Base-by-base conservation (phyloP, 2,797 vertebrate species). In the Neostethus bicornis region DNA sequence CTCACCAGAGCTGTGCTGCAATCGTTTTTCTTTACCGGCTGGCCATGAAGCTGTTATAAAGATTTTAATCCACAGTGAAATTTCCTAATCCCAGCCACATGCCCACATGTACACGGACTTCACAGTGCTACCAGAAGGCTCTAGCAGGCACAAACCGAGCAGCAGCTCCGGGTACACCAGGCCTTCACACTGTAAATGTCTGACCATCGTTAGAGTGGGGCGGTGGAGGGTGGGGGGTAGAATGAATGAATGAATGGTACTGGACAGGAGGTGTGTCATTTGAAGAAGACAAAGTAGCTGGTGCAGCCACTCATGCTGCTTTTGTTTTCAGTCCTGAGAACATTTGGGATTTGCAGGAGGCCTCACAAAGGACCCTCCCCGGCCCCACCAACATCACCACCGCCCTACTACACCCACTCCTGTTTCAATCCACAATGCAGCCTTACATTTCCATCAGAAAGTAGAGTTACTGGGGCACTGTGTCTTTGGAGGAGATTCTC, bases 71-170 rank as follows among this genome's bases (percentile, higher is more conserved):
- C 90, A 88, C 69, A 87, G 62, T 90, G 87, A 93, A 89, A 85
- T 90, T 70, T 80, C 77, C 79, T 93, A 93, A 94, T 93, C 92
- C 86, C 76, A 88, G 89, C 90, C 93, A 91, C 83, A 83, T 90
- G 93, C 80, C 85, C 81, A 66, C 46, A 55, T 83, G 78, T 79
- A 85, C 84, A 72, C 84, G 54, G 73, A 67, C 61, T 68, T 69
- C 77, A 77, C 80, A 55, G 45, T 73, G 65, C 72, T 73, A 65
- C 72, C 56, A 25, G 48, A 62, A 61, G 47, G 49, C 79, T 73
- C 62, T 53, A 60, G 50, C 62, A 59, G 38, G 39, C 31, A 51
- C 4, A 35, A 24, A 14, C 16, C 26, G 49, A 57, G 19, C 32
- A 14, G 38, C 6, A 37, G 19, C 32, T 43, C 42, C 47, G 50